Evolutionary conservation across 2,113 vertebrate genomes (phyloP), one percentile per base, ranked within the genome.

Genomic region (Clinocottus analis): DNA sequence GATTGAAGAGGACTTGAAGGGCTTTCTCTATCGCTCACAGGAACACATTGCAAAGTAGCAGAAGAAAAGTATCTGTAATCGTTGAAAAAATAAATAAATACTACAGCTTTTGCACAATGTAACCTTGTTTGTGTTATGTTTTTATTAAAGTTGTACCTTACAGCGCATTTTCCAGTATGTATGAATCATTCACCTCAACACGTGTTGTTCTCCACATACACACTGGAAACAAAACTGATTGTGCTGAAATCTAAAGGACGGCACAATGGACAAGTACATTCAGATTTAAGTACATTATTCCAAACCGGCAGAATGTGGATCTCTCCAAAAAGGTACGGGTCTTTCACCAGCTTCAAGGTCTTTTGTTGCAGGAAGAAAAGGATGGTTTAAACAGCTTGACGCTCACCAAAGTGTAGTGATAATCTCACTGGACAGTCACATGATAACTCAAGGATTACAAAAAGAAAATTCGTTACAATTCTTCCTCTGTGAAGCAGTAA

Each of bases 21-120:
- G 23, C 41, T 83, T 82, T 33, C 29, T 82, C 19, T 1, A 10
- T 7, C 31, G 56, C 56, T 77, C 21, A 27, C 1, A 27, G 64
- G n/a, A 74, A 73, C 21, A 73, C 25, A 23, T 1, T 19, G 10
- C 23, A 85, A 66, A 80, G 25, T 74, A 5, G 7, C 39, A 76
- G 67, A 72, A 25, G 7, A 1, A 11, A 17, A 14, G 68, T 53
- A 41, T 75, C 29, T 27, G 29, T 71, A 29, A 7, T 61, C 29
- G 41, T 37, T 47, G 6, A 55, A 41, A n/a, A 33, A 55, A 33
- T 13, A 17, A 29, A 19, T 16, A 33, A 41, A 10, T 11, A 14
- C 60, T 59, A 23, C 35, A 68, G 64, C 11, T 74, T 13, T n/a
- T 69, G 33, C 23, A 21, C 9, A 58, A 27, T 27, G 10, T 51